Conservation (phyloP, 2,113 vertebrate species). For the Amblyornis subalaris region DNA sequence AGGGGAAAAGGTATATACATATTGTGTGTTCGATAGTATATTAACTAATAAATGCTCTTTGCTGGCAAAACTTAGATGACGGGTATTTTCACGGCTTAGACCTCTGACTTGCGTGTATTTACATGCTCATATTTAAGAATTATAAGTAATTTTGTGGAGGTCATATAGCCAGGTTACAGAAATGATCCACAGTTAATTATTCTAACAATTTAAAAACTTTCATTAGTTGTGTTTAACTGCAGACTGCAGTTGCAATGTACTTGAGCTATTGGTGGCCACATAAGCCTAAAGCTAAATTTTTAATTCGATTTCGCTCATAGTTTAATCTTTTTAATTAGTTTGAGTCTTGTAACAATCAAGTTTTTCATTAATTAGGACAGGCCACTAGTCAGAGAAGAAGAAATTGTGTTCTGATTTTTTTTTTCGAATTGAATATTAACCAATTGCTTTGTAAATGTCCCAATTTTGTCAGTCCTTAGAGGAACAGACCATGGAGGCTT, state of each 20-base stretch:
- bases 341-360: constrained; percentile 12
- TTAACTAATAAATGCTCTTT: not conserved
- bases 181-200: constrained; percentile 16
- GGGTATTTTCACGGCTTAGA: not conserved
- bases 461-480: not conserved
- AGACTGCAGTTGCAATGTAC: not conserved
- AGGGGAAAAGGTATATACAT: not conserved
- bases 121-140: not conserved
- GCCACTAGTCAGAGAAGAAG: not conserved
- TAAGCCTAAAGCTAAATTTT: constrained; percentile 52
- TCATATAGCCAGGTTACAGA: not conserved
- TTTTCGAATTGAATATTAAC: not conserved
- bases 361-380: constrained; percentile 49
- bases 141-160: not conserved
- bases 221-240: constrained; percentile 18
- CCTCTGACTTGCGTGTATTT: not conserved
- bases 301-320: constrained; percentile 44
- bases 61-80: not conserved
- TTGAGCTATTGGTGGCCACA: not conserved
- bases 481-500: not conserved
- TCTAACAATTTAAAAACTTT: not conserved
- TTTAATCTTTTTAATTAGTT: constrained; percentile 54
- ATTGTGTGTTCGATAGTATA: not conserved
- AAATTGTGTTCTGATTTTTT: constrained; percentile 5
- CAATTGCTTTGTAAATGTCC: constrained; percentile 19